Base-by-base conservation (phyloP, 2,113 vertebrate species). In the Nettapus auritus region DNA sequence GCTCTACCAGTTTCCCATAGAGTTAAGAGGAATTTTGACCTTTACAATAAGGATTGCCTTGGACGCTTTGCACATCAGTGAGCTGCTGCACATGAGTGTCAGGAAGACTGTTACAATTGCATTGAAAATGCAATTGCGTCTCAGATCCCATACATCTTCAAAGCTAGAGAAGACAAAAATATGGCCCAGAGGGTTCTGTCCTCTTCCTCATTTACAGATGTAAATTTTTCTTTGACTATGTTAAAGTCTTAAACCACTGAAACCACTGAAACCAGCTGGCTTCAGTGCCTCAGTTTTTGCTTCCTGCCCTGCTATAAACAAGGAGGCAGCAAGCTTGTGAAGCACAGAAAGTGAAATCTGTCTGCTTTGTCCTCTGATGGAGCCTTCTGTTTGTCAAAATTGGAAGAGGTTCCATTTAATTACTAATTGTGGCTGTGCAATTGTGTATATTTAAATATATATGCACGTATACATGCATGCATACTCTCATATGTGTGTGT, bases 191-290 rank as follows among this genome's bases (percentile, higher is more conserved):
- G 40, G n/a, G 68, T 93, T 78, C 62, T 86, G 42, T 56, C 66
- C 62, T 79, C 42, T 78, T 70, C 33, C 34, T 91, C 1, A 0
- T 44, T 82, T 60, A 60, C 31, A 26, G 57, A 34, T 64, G 56
- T 60, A 76, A 15, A 8, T 52, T 88, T 87, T 79, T 57, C 62
- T 79, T 89, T 79, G 33, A 4, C 22, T 59, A 3, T 63, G 29
- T 52, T 91, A 53, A 79, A 91, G 70, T 73, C 33, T 89, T 92
- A 77, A 91, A 85, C 67, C 78, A 71, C 93, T 95, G n/a, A n/a
- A n/a, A n/a, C n/a, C n/a, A n/a, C n/a, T n/a, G n/a, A n/a, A n/a
- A n/a, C 79, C 79, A 90, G 71, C 80, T 92, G 68, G 64, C 71
- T 81, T 86, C 1, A 0, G 40, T n/a, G 86, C 68, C 20, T 77